Percentiles rank a stretch among this genome's conserved stretches.
Conservation (phyloP, 2,113 vertebrate genomes). For the Neodon shergylaensis region DNA sequence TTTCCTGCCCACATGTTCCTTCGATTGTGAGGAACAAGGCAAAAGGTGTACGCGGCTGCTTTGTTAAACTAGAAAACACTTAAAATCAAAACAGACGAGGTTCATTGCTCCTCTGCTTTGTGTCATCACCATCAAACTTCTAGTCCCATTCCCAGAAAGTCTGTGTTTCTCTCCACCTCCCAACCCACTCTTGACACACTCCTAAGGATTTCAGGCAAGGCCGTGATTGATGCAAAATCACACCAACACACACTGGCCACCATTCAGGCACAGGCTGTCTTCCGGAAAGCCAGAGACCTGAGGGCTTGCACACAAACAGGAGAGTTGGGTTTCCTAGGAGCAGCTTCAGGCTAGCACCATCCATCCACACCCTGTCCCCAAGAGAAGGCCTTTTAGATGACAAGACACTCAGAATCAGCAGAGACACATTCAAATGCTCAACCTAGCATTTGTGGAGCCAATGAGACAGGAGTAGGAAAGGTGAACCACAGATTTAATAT, state of each 20-base stretch:
- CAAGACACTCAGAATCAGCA: background rate
- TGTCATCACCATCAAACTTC: background rate
- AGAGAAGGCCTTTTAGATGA: background rate
- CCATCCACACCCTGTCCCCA: no score
- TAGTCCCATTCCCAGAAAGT: constrained; percentile 43
- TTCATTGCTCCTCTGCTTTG: background rate
- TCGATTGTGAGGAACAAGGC: background rate
- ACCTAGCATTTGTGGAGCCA: background rate
- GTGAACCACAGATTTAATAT: background rate
- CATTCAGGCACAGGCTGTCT: background rate
- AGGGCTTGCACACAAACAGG: background rate
- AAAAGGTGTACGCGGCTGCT: background rate
- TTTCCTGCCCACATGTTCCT: background rate
- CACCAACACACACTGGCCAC: background rate
- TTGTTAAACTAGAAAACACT: constrained; percentile 3
- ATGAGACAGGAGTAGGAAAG: background rate
- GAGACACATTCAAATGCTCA: constrained; percentile 9
- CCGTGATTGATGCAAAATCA: constrained; percentile 6
- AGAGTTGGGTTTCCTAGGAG: background rate
- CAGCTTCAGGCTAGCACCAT: background rate
- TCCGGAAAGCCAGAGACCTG: background rate
- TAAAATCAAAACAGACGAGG: background rate
- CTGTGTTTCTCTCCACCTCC: constrained; percentile 15
- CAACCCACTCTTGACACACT: background rate
- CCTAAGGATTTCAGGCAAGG: constrained; percentile 44